Evolutionary conservation across 2,113 vertebrate species (phyloP), one percentile per base, ranked within the genome.

Genomic region (Trogon melanurus): DNA sequence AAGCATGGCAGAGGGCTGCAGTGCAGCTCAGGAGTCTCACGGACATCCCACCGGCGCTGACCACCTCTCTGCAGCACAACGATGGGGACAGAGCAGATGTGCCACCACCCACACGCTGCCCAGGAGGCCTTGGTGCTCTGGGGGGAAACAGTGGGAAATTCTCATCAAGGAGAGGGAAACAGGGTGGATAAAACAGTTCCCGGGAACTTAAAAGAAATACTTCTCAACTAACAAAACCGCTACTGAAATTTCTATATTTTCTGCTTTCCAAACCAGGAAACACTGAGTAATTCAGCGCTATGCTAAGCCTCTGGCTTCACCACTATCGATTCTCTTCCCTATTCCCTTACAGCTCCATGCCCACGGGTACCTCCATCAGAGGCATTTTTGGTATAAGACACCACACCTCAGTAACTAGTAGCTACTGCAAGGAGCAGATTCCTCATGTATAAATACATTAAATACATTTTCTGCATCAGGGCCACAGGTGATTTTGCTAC

Each of bases 101-200:
- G 67, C 22, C 50, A 60, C 34, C 6, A 3, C 8, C 19, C 16
- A 27, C 1, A 0, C 4, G 6, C 15, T 45, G 32, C 29, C 18
- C 4, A 2, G 50, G 18, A 67, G 9, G 25, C 20, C 15, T 36
- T 34, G 41, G 41, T 45, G 34, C 57, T 36, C 62, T 19, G 20
- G 5, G 21, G 18, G 15, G 9, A 64, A 56, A 41, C 2, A 3
- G 36, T 1, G n/a, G 58, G 9, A 3, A 90, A 67, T n/a, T 62
- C 54, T 30, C 16, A 44, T 8, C 18, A 23, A 13, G n/a, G 20
- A 70, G 5, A 3, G 18, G 7, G 16, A 9, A 53, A 57, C 41
- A 32, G 16, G 2, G 6, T 32, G 12, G 25, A 58, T 29, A 91
- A 79, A 85, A 82, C 4, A 6, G 9, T 78, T 29, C 32, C 29